Base-by-base conservation (phyloP, 64 coral and sea anemone genomes). In the Montipora cactus region DNA sequence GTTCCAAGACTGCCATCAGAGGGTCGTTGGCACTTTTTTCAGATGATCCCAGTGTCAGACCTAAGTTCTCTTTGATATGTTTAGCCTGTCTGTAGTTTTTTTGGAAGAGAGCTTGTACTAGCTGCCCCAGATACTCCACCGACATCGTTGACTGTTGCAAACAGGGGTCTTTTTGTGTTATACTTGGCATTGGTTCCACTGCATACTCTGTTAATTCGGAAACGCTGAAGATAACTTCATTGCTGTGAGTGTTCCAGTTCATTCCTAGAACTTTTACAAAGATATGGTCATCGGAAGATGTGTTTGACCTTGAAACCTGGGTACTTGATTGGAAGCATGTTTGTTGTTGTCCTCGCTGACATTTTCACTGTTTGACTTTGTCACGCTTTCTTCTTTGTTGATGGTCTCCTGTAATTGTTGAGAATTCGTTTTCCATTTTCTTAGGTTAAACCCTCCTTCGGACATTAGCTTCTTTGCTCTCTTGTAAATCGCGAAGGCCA, bases 1-100 rank as follows among this genome's bases (percentile, higher is more conserved):
- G 47, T 67, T 95, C 94, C 12, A 92, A 7, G 5, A 95, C 94
- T 10, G 94, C 88, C 59, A 86, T 78, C 0, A 92, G 89, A 69
- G 94, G 94, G 12, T 92, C 94, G n/a, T 25, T 81, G 19, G 11
- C 51, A 7, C 13, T 49, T 53, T 6, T 58, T 23, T 12, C 19
- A 10, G 78, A 18, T 80, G 78, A 64, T 64, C 8, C 59, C 13
- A 11, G 59, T 12, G 59, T 64, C 59, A 18, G 59, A 64, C 59
- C 5, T 11, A 64, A 15, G 50, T 80, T 80, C 49, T 23, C 1
- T 3, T n/a, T 80, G 7, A 80, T n/a, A 50, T 58, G 51, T 23
- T 80, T 2, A 16, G 51, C 78, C 51, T 80, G 78, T 9, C 51
- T 80, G 2, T 18, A 7, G 19, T 80, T 80, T 10, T 50, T 49